Conservation (phyloP, 2,113 vertebrate genomes). For the Columba livia region DNA sequence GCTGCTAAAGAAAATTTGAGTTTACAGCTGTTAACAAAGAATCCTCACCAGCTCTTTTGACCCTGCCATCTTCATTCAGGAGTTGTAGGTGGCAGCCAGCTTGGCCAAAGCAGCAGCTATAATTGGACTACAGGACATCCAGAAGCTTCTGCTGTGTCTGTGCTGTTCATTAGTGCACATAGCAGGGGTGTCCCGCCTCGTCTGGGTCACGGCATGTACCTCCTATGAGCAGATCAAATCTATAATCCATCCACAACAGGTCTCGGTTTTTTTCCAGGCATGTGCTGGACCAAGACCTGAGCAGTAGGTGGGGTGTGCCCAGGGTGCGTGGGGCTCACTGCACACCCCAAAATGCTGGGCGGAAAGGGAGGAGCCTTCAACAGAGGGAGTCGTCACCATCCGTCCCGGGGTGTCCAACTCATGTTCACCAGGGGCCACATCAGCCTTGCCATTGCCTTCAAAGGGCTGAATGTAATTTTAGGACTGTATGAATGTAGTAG, state of each 20-base stretch:
- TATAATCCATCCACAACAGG: fast-evolving
- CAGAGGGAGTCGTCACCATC: no score
- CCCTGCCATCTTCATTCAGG: neutral
- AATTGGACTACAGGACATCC: no score
- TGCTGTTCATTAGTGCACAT: neutral
- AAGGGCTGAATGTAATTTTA: no score
- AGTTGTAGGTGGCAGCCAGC: neutral
- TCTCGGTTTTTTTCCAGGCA: neutral
- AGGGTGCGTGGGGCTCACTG: neutral
- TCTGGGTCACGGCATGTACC: neutral
- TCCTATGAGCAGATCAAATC: neutral
- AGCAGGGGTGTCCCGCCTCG: neutral
- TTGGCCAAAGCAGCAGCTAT: neutral
- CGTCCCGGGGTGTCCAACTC: no score
- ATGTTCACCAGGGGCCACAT: no score
- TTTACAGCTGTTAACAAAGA: neutral
- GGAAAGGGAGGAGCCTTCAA: neutral
- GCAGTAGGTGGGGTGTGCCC: neutral
- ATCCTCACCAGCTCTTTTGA: neutral
- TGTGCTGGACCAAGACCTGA: neutral
- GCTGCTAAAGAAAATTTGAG: neutral
- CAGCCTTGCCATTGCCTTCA: no score
- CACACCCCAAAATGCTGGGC: neutral
- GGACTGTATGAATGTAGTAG: no score
- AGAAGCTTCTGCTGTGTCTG: neutral